Conservation (phyloP, 2,797 vertebrate species). For the Scleropages formosus region DNA sequence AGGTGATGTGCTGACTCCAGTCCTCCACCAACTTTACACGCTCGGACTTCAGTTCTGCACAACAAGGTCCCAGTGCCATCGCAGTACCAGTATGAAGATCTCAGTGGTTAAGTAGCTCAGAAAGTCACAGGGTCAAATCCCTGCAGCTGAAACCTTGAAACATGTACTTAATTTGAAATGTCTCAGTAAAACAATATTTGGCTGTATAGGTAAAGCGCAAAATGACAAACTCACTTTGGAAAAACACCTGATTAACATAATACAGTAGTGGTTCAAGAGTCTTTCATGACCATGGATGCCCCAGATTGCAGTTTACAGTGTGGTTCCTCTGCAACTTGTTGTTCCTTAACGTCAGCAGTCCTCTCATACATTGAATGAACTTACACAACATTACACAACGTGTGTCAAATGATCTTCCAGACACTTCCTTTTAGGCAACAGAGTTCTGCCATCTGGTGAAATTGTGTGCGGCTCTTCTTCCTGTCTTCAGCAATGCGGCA, state of each 20-base stretch:
- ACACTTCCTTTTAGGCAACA: too few species aligned
- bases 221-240: neutral
- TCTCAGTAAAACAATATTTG: neutral
- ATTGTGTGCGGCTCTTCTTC: too few species aligned
- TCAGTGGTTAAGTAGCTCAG: neutral
- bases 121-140: neutral
- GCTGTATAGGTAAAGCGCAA: neutral
- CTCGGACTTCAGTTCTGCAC: constrained; percentile 37
- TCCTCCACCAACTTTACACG: constrained; percentile 49
- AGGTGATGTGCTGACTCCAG: constrained; percentile 40
- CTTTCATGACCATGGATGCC: too few species aligned
- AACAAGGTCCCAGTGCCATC: constrained; percentile 45
- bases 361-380: too few species aligned
- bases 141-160: neutral
- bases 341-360: too few species aligned
- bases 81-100: neutral
- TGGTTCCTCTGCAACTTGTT: too few species aligned
- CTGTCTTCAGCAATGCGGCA: too few species aligned
- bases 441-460: too few species aligned
- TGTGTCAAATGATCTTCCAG: too few species aligned
- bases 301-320: too few species aligned
- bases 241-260: neutral
- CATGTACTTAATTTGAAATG: neutral
- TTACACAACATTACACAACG: too few species aligned
- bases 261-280: too few species aligned